These are phyloP conservation scores for Odontophorus gujanensis DNA, from an alignment of 2,113 vertebrate species.

Conservation along the genomic window DNA sequence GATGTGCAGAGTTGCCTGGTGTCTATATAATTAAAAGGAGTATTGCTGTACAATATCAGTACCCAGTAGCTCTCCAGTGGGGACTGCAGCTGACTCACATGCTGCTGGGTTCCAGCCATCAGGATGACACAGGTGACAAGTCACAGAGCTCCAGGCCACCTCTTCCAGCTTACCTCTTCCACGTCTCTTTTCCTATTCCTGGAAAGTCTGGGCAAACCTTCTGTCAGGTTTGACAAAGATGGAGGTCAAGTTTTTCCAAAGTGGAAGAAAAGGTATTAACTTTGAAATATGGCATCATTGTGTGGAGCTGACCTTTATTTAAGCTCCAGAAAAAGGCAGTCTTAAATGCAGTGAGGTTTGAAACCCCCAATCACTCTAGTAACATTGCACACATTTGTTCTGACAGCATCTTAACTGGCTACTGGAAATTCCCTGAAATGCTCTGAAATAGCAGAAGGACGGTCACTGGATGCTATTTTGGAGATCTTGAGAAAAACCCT, in stretches of 20 bases:
- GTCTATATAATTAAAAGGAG: not conserved
- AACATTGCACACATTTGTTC: not conserved
- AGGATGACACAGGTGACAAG: not conserved
- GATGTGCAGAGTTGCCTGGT: not conserved
- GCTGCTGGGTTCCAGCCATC: not conserved
- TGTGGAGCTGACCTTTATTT: not conserved
- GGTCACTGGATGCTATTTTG: not conserved
- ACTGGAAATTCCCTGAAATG: not conserved
- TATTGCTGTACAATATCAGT: not conserved
- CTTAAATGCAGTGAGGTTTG: not conserved
- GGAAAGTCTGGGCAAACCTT: not conserved
- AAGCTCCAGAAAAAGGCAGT: not conserved
- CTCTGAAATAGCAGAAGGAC: not conserved
- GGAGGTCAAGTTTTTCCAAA: not conserved
- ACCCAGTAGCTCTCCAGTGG: fast-evolving
- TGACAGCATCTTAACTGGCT: not conserved
- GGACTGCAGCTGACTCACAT: not conserved
- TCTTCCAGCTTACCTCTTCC: not conserved
- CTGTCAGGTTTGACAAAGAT: not conserved
- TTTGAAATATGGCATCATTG: not conserved
- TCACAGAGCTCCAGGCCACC: not conserved
- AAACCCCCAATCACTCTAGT: not conserved
- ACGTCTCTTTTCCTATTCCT: not conserved
- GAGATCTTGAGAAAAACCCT: not conserved
- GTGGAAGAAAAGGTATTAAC: not conserved